These are phyloP conservation scores for Beris chalybata DNA, from an alignment of 2,888 invertebrate species.

Conservation along the genomic window DNA sequence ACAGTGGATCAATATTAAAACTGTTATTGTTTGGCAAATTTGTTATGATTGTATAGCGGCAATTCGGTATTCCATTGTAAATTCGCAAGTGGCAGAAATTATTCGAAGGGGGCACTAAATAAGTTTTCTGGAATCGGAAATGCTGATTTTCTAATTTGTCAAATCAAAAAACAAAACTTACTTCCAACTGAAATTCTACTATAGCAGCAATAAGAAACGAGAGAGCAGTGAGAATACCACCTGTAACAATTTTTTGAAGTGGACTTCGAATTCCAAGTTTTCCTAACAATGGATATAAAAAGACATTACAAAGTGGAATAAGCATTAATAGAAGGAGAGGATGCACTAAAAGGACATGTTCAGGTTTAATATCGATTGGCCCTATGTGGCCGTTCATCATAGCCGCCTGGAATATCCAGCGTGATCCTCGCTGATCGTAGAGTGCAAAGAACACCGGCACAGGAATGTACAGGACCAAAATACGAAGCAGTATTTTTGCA, in stretches of 20 bases:
- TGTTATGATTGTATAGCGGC: slow-evolving; percentile 49
- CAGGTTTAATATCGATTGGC: slow-evolving; percentile 77
- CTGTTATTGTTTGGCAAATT: slow-evolving; percentile 39
- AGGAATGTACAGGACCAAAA: slow-evolving; percentile 80
- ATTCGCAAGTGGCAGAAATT: slow-evolving; percentile 69
- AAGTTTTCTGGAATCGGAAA: slow-evolving; percentile 44
- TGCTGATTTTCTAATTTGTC: background rate
- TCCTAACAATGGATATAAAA: slow-evolving; percentile 76
- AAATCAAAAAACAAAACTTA: slow-evolving; percentile 47
- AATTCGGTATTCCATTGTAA: slow-evolving; percentile 65
- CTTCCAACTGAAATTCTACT: slow-evolving; percentile 77
- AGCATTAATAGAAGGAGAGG: slow-evolving; percentile 81
- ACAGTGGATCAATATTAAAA: slow-evolving; percentile 42
- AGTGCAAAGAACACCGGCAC: slow-evolving; percentile 93
- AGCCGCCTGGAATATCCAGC: slow-evolving; percentile 91
- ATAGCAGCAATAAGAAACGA: slow-evolving; percentile 85
- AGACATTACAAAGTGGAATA: slow-evolving; percentile 81
- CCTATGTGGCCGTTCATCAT: slow-evolving; percentile 83
- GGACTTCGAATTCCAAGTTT: slow-evolving; percentile 72
- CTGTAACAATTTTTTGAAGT: slow-evolving; percentile 82
- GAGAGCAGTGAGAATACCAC: slow-evolving; percentile 80
- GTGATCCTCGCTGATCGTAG: slow-evolving; percentile 89
- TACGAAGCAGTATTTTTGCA: slow-evolving; percentile 73
- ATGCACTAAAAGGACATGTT: slow-evolving; percentile 94
- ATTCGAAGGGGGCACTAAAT: slow-evolving; percentile 62